These are phyloP conservation scores for Nephrotoma appendiculata DNA, from an alignment of 2,888 invertebrate species.

Conservation along the genomic window DNA sequence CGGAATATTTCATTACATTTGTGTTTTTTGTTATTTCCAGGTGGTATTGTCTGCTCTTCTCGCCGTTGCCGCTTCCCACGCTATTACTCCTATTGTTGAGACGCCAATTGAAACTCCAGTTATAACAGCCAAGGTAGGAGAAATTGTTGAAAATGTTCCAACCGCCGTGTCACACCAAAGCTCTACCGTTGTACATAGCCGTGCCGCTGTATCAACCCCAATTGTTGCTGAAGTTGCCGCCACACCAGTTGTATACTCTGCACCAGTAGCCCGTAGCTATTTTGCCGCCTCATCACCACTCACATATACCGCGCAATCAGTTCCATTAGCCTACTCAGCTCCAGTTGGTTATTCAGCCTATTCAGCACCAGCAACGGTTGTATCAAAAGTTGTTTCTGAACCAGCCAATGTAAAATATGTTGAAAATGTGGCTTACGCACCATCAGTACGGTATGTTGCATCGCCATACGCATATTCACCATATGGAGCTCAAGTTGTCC, in stretches of 20 bases:
- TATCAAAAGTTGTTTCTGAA: background rate
- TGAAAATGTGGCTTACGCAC: background rate
- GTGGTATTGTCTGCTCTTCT: constrained; percentile 48
- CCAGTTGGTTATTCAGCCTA: constrained; percentile 10
- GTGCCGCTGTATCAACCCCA: constrained; percentile 23
- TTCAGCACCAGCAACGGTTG: background rate
- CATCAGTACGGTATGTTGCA: background rate
- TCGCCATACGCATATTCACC: background rate
- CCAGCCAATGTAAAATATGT: background rate
- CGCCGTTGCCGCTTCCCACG: constrained; percentile 30
- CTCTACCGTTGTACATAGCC: constrained; percentile 35
- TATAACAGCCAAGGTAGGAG: constrained; percentile 21
- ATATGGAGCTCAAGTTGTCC: background rate
- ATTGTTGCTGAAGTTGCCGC: constrained; percentile 17
- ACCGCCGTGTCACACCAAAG: constrained; percentile 40
- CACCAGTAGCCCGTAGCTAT: background rate
- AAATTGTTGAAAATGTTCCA: constrained; percentile 20
- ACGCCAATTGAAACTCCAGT: constrained; percentile 21
- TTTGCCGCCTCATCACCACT: constrained; percentile 13
- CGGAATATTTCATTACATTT: background rate
- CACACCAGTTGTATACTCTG: constrained; percentile 8
- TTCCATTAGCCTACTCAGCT: constrained; percentile 10
- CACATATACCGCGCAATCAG: constrained; percentile 6
- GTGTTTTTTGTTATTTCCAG: constrained; percentile 17
- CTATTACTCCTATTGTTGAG: constrained; percentile 10